These are phyloP conservation scores for Pinna nobilis DNA, from an alignment of 1,140 invertebrate genomes.

Conservation along the genomic window DNA sequence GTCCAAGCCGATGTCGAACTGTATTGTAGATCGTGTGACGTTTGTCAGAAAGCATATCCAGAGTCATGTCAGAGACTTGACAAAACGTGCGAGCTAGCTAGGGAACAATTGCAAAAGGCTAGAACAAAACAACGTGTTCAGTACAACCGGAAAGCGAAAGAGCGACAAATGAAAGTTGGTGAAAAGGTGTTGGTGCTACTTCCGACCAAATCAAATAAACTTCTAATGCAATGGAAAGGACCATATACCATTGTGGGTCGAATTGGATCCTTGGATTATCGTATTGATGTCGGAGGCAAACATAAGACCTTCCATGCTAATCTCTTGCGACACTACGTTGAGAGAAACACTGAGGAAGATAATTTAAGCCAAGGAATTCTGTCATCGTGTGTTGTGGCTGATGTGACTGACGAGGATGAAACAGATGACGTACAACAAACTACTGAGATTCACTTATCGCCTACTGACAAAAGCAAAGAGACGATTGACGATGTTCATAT, in stretches of 20 bases:
- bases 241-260: conserved; percentile 1
- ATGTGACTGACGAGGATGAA: no score
- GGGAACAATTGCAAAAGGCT: background rate
- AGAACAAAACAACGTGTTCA: background rate
- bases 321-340: background rate
- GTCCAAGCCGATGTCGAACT: conserved; percentile 23
- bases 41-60: conserved; percentile 23
- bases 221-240: conserved; percentile 25
- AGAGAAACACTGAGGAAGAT: background rate
- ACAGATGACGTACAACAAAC: background rate
- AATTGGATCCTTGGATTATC: conserved; percentile 2
- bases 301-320: conserved; percentile 1
- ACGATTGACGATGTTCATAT: conserved; percentile 29
- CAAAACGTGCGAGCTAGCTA: conserved; percentile 1
- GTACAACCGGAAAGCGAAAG: conserved; percentile 3
- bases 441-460: no score
- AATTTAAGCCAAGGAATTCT: background rate
- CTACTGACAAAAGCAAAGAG: conserved; percentile 10
- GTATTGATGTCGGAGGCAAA: background rate
- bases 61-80: conserved; percentile 5
- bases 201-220: conserved; percentile 10
- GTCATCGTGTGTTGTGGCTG: background rate
- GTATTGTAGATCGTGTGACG: conserved; percentile 26
- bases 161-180: background rate
- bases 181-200: conserved; percentile 18